phyloP scores from a whole-genome alignment of 1,140 invertebrate genomes.

The Telenomus remus region DNA sequence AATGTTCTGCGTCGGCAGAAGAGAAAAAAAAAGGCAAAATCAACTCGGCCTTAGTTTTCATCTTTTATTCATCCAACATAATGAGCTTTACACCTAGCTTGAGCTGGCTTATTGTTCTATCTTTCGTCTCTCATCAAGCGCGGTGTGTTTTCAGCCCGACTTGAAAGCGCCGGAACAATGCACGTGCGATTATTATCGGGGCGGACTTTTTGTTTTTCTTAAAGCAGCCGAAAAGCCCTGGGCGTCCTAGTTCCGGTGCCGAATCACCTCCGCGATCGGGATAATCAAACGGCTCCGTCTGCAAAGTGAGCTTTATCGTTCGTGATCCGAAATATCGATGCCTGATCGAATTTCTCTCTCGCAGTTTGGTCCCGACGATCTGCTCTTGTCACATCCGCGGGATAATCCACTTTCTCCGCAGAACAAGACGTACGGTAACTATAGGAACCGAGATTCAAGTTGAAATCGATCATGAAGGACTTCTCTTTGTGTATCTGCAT shows the following conservation, averaged over 20 bases:
- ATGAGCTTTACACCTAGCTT: conserved; percentile 50
- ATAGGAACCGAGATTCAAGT: conserved; percentile 53
- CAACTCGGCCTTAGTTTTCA: conserved; percentile 25
- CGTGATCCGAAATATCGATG: conserved; percentile 48
- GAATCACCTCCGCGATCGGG: not conserved
- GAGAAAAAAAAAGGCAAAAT: conserved; percentile 26
- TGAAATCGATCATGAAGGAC: conserved; percentile 55
- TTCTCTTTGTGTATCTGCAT: conserved; percentile 43
- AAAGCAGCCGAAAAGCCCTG: conserved; percentile 21
- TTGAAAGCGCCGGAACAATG: conserved; percentile 45
- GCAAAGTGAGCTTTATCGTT: conserved; percentile 42
- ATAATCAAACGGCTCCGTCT: conserved; percentile 16
- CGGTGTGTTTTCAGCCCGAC: conserved; percentile 33
- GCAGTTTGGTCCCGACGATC: conserved; percentile 54
- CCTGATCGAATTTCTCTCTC: conserved; percentile 61
- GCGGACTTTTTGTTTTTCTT: conserved; percentile 32
- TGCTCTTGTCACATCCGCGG: conserved; percentile 59
- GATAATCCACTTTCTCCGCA: conserved; percentile 66
- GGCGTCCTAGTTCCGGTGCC: conserved; percentile 6
- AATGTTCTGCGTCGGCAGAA: not conserved
- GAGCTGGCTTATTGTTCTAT: conserved; percentile 48
- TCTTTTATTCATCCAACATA: conserved; percentile 45
- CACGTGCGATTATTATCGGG: conserved; percentile 44
- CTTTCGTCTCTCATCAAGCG: conserved; percentile 37
- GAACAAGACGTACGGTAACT: conserved; percentile 63